Conservation (phyloP, 2,888 invertebrate genomes). For the Eugnorisma glareosa region DNA sequence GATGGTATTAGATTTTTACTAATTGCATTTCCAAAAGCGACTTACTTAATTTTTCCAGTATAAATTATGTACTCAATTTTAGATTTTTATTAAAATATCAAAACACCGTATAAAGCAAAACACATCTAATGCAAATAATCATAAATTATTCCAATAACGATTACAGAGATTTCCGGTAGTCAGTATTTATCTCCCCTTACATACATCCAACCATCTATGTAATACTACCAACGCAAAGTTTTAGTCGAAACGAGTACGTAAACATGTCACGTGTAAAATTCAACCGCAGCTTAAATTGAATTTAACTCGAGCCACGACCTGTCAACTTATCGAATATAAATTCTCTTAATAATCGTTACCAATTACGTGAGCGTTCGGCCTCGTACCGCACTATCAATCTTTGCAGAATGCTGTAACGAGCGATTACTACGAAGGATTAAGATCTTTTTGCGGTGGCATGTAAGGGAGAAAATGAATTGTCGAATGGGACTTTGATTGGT, state of each 20-base stretch:
- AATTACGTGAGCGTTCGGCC: constrained; percentile 87
- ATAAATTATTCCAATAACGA: constrained; percentile 47
- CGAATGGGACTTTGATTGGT: constrained; percentile 77
- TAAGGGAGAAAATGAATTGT: constrained; percentile 84
- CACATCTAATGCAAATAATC: constrained; percentile 9
- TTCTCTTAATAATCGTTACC: constrained; percentile 87
- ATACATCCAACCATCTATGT: constrained; percentile 60
- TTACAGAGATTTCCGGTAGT: constrained; percentile 57
- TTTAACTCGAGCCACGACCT: constrained; percentile 82
- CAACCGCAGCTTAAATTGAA: constrained; percentile 80
- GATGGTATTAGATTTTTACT: not conserved
- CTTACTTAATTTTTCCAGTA: not conserved
- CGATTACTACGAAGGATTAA: constrained; percentile 80
- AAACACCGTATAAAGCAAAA: constrained; percentile 2
- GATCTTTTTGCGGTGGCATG: constrained; percentile 81
- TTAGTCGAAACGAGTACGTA: constrained; percentile 76
- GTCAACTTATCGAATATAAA: constrained; percentile 88
- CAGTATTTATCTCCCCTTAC: constrained; percentile 55
- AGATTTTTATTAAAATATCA: not conserved
- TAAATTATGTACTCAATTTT: too few relatives aligned
- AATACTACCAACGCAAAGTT: too few relatives aligned
- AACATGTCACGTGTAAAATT: constrained; percentile 81
- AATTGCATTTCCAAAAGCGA: not conserved
- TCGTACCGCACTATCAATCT: constrained; percentile 80
- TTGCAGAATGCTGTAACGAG: constrained; percentile 75